A percentile compares a stretch with the other conserved stretches of the same genome.
Conservation (phyloP, 1,140 invertebrate species). For the Leptinotarsa undecemlineata region DNA sequence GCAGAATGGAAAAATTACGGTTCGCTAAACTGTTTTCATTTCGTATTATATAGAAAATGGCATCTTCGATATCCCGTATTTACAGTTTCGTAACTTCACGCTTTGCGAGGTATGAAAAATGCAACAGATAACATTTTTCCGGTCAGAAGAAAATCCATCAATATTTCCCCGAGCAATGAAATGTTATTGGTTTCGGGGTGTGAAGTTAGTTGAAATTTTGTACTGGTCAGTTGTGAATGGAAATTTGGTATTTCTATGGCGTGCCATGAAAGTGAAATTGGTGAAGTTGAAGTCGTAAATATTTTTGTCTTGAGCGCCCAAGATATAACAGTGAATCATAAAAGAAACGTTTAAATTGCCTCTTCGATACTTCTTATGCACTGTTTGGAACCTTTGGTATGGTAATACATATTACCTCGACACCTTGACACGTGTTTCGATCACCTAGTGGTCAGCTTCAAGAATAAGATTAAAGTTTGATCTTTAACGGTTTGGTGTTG, state of each 20-base stretch:
- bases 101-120: slow-evolving; percentile 19
- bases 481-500: too few species aligned
- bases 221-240: background rate
- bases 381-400: too few species aligned
- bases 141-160: slow-evolving; percentile 15
- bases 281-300: too few species aligned
- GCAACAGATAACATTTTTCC: slow-evolving; percentile 17
- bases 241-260: background rate
- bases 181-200: background rate
- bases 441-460: too few species aligned
- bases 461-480: too few species aligned
- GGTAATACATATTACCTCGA: too few species aligned
- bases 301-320: too few species aligned
- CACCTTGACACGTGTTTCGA: too few species aligned
- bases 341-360: too few species aligned
- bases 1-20: slow-evolving; percentile 12
- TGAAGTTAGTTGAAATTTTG: background rate
- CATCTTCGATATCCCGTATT: slow-evolving; percentile 13
- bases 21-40: slow-evolving; percentile 9
- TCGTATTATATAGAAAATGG: slow-evolving; percentile 17
- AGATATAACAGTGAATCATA: too few species aligned
- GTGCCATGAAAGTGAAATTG: too few species aligned
- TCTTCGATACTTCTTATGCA: too few species aligned
- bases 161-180: background rate
- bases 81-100: slow-evolving; percentile 3